Evolutionary conservation across 2,888 invertebrate species (phyloP).

Genomic region (Thumatha senex): DNA sequence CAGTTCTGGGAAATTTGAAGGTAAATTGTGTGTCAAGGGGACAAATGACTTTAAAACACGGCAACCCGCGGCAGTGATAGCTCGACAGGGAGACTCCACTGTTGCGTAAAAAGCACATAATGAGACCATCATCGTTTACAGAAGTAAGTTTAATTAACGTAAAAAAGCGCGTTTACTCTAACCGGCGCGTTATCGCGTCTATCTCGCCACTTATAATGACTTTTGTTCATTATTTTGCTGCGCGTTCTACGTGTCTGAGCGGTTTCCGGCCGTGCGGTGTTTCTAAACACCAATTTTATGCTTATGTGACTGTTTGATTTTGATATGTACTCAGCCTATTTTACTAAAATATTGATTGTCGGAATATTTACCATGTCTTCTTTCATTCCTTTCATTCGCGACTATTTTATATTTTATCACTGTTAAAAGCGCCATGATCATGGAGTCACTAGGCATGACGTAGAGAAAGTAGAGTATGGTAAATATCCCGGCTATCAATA

Average conservation of each 20-base stretch:
- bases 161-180: slow-evolving; percentile 80
- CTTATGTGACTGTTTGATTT: slow-evolving; percentile 65
- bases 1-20: slow-evolving; percentile 22
- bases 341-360: too few relatives aligned
- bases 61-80: slow-evolving; percentile 27
- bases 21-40: slow-evolving; percentile 25
- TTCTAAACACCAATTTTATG: slow-evolving; percentile 73
- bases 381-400: too few relatives aligned
- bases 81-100: slow-evolving; percentile 27
- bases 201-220: slow-evolving; percentile 77
- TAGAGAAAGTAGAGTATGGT: too few relatives aligned
- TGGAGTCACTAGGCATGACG: too few relatives aligned
- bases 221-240: slow-evolving; percentile 81
- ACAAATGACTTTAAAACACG: slow-evolving; percentile 44
- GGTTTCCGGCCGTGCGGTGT: slow-evolving; percentile 64
- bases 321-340: slow-evolving; percentile 30
- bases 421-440: too few relatives aligned
- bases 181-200: slow-evolving; percentile 69
- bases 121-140: slow-evolving; percentile 77
- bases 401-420: too few relatives aligned
- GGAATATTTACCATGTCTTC: too few relatives aligned
- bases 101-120: slow-evolving; percentile 69
- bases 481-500: too few relatives aligned
- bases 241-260: slow-evolving; percentile 61
- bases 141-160: slow-evolving; percentile 82